Evolutionary conservation across 2,113 vertebrate species (phyloP), one percentile per base, ranked within the genome.

Genomic region (Noturus placidus): DNA sequence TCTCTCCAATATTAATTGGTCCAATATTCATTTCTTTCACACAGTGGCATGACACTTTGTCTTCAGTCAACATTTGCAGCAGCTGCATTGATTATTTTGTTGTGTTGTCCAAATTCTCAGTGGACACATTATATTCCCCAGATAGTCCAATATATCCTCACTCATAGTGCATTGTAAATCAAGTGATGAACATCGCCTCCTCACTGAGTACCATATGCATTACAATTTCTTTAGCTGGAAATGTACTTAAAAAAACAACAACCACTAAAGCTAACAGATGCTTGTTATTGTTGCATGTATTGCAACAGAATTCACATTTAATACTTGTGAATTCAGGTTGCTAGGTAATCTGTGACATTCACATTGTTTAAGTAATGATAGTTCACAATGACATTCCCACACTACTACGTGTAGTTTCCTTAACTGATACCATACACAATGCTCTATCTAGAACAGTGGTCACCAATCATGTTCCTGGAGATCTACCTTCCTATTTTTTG

Each of bases 1-100:
- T 30, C 76, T 54, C 76, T 79, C 76, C 76, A 30, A 54, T 79
- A 79, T 79, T 54, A 79, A 79, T 54, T 79, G 76, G 54, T 54
- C 74, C 22, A 77, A 22, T 77, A 77, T 77, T 52, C 11, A 77
- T 77, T 77, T 52, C 42, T 77, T 52, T 54, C 46, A 54, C 76
- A 78, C 50, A 54, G 76, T 30, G 27, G 46, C 46, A 54, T 79
- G 76, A 54, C 76, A 54, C 27, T 79, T 79, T 79, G 11, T 54
- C 74, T 77, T 79, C 14, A 30, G 76, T n/a, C 76, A 50, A 79
- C 76, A 79, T 79, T 79, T 79, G 76, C 46, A 30, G 50, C 76
- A 79, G 76, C 76, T n/a, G 76, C 22, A 79, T 79, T 54, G 76
- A 54, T 42, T 50, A 15, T 54, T 79, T 54, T 25, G 4, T 30